A percentile compares a stretch with the other conserved stretches of the same genome.
Conservation (phyloP, 1,140 invertebrate genomes). For the Pantala flavescens region DNA sequence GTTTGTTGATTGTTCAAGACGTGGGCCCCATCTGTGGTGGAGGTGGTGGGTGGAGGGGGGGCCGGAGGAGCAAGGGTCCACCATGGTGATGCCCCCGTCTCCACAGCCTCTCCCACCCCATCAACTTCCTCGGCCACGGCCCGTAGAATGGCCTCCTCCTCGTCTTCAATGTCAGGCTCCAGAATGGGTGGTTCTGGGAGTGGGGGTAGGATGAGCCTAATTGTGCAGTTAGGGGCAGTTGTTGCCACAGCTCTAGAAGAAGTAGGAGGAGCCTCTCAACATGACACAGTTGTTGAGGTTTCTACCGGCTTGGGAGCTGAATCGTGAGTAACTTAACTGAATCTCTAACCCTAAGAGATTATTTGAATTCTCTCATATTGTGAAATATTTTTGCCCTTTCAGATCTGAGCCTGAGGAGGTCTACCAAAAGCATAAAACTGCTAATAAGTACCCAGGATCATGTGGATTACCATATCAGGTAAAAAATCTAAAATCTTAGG, state of each 20-base stretch:
- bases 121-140: neutral
- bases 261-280: neutral
- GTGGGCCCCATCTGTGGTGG: neutral
- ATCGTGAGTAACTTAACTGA: neutral
- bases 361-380: neutral
- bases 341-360: neutral
- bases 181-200: neutral
- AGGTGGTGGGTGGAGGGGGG: neutral
- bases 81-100: neutral
- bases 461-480: neutral
- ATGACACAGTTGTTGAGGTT: neutral
- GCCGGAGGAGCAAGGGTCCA: neutral
- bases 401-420: neutral
- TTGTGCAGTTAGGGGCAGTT: neutral
- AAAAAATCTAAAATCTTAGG: too few species aligned
- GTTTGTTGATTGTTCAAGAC: neutral
- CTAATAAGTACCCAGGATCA: neutral
- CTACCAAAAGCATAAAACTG: neutral
- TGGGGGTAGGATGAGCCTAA: neutral
- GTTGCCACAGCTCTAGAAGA: neutral
- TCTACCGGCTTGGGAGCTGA: neutral
- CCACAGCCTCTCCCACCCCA: neutral
- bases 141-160: neutral
- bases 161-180: neutral
- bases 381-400: neutral